These are phyloP conservation scores for Bos indicus DNA, from an alignment of 2,113 vertebrate species.

Conservation along the genomic window DNA sequence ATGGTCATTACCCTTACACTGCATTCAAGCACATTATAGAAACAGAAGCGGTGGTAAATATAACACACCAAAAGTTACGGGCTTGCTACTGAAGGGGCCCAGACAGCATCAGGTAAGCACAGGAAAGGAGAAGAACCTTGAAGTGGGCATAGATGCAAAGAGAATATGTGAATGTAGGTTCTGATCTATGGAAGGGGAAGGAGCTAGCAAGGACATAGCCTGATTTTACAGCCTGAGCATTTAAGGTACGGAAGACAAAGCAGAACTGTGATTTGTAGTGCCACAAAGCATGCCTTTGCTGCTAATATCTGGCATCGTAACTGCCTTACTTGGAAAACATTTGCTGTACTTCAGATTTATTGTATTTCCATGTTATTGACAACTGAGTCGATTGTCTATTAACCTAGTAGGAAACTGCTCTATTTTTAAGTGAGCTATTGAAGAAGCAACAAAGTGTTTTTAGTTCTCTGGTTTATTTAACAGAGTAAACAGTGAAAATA, in stretches of 20 bases:
- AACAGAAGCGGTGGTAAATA: background rate
- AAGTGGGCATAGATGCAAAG: slow-evolving; percentile 18
- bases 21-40: background rate
- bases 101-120: background rate
- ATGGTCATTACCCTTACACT: background rate
- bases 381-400: background rate
- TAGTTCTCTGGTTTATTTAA: background rate
- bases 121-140: background rate
- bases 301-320: slow-evolving; percentile 30
- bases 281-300: background rate
- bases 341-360: background rate
- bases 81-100: background rate
- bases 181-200: slow-evolving; percentile 20
- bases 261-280: slow-evolving; percentile 18
- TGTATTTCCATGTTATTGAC: background rate
- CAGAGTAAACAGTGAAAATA: background rate
- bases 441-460: background rate
- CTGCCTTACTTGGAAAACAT: background rate
- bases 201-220: slow-evolving; percentile 16
- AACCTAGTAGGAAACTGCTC: background rate
- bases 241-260: slow-evolving; percentile 12
- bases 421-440: background rate
- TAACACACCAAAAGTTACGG: background rate
- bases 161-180: slow-evolving; percentile 18
- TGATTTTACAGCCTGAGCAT: background rate